phyloP scores from a whole-genome alignment of 1,140 invertebrate species.

The Bursaphelenchus mucronatus region DNA sequence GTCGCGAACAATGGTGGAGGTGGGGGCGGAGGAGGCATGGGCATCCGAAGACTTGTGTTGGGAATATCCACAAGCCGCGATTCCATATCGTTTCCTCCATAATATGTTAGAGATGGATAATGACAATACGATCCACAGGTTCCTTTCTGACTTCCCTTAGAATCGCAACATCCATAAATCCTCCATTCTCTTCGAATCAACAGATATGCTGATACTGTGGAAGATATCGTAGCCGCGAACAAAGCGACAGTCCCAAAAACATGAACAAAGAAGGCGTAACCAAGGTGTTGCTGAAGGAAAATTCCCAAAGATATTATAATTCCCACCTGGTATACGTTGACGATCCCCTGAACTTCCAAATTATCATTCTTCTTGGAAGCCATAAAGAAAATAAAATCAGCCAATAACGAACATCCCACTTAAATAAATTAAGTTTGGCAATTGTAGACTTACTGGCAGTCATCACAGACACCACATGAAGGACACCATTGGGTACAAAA shows the following conservation, averaged over 20 bases:
- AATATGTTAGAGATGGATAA: constrained; percentile 21
- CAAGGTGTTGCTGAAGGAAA: constrained; percentile 42
- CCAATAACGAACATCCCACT: constrained; percentile 47
- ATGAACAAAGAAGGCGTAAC: constrained; percentile 52
- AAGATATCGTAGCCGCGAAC: constrained; percentile 31
- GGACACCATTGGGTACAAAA: constrained; percentile 46
- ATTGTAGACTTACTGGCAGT: constrained; percentile 45
- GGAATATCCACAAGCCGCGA: not conserved
- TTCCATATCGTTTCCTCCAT: constrained; percentile 17
- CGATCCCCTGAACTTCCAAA: constrained; percentile 29
- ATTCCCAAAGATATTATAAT: not conserved
- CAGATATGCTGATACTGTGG: constrained; percentile 38
- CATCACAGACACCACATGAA: constrained; percentile 43
- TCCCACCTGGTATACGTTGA: constrained; percentile 41
- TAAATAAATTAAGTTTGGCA: constrained; percentile 14
- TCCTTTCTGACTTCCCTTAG: constrained; percentile 2
- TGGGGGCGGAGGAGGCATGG: not conserved
- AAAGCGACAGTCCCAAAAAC: constrained; percentile 40
- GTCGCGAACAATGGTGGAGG: constrained; percentile 22
- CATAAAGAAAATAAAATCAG: constrained; percentile 49
- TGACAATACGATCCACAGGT: constrained; percentile 8
- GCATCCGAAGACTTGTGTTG: not conserved
- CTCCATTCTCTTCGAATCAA: constrained; percentile 30
- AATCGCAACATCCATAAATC: constrained; percentile 26
- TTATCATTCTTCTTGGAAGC: constrained; percentile 39